Evolutionary conservation across 2,888 invertebrate genomes (phyloP).

Genomic region (Amorpha juglandis): DNA sequence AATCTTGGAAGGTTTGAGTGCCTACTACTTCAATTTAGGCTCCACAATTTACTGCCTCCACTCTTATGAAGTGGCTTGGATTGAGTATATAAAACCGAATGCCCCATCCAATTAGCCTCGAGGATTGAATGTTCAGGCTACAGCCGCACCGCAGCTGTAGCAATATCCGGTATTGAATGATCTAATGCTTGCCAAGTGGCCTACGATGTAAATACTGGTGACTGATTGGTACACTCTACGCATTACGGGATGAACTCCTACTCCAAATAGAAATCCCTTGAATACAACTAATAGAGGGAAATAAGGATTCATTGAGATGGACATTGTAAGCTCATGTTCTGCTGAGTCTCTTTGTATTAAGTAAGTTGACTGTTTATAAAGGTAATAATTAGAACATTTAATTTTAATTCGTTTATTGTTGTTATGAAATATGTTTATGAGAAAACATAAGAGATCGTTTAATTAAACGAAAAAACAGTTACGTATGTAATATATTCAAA

Average conservation of each 20-base stretch:
- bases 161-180: conserved; percentile 60
- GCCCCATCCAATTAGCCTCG: conserved; percentile 52
- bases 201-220: conserved; percentile 37
- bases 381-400: too few relatives aligned
- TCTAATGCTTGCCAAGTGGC: conserved; percentile 46
- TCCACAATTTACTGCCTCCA: conserved; percentile 42
- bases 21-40: conserved; percentile 37
- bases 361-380: too few relatives aligned
- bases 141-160: conserved; percentile 41
- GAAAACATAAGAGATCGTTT: too few relatives aligned
- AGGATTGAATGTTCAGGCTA: conserved; percentile 44
- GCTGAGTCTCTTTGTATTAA: too few relatives aligned
- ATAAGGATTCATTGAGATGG: background rate
- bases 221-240: conserved; percentile 36
- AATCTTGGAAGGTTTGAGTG: conserved; percentile 37
- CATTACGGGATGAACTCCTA: conserved; percentile 33
- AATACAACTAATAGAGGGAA: conserved; percentile 26
- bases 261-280: conserved; percentile 38
- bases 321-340: background rate
- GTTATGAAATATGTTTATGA: too few relatives aligned
- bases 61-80: conserved; percentile 42
- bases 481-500: too few relatives aligned
- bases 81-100: conserved; percentile 45
- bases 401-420: too few relatives aligned
- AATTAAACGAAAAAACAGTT: too few relatives aligned